Conservation (phyloP, 2,888 invertebrate species). For the Ernsta delagoae region DNA sequence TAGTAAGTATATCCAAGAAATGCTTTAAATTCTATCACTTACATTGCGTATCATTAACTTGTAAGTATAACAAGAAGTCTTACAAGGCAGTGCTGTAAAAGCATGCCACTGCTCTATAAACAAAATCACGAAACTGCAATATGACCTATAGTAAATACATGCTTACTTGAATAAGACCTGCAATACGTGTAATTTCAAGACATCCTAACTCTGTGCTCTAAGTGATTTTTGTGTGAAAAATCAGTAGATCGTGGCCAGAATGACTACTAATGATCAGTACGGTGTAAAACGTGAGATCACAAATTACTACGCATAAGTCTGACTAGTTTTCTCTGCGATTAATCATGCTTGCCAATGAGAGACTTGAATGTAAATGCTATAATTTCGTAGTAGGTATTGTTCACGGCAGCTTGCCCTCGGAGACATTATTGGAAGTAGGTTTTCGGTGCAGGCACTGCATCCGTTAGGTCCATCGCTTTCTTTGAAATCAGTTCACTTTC, state of each 20-base stretch:
- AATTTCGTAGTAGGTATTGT: slow-evolving; percentile 70
- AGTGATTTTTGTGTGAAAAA: slow-evolving; percentile 59
- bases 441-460: slow-evolving; percentile 70
- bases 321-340: slow-evolving; percentile 75
- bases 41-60: too few species aligned
- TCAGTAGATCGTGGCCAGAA: slow-evolving; percentile 61
- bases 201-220: slow-evolving; percentile 56
- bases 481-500: slow-evolving; percentile 46
- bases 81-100: background rate
- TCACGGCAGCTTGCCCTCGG: slow-evolving; percentile 60
- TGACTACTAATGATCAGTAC: slow-evolving; percentile 62
- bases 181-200: slow-evolving; percentile 66
- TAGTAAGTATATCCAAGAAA: too few species aligned
- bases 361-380: slow-evolving; percentile 73
- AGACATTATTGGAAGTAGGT: slow-evolving; percentile 71
- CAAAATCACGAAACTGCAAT: slow-evolving; percentile 58
- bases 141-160: slow-evolving; percentile 39
- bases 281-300: slow-evolving; percentile 69
- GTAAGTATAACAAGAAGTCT: too few species aligned
- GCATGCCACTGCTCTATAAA: slow-evolving; percentile 38
- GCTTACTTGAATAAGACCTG: slow-evolving; percentile 48
- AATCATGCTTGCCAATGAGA: slow-evolving; percentile 78
- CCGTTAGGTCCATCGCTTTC: slow-evolving; percentile 62
- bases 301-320: slow-evolving; percentile 66
- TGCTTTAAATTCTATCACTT: too few species aligned